A percentile compares a stretch with the other conserved stretches of the same genome.
phyloP scores from a whole-genome alignment of 2,113 vertebrate genomes.

The Balaeniceps rex region DNA sequence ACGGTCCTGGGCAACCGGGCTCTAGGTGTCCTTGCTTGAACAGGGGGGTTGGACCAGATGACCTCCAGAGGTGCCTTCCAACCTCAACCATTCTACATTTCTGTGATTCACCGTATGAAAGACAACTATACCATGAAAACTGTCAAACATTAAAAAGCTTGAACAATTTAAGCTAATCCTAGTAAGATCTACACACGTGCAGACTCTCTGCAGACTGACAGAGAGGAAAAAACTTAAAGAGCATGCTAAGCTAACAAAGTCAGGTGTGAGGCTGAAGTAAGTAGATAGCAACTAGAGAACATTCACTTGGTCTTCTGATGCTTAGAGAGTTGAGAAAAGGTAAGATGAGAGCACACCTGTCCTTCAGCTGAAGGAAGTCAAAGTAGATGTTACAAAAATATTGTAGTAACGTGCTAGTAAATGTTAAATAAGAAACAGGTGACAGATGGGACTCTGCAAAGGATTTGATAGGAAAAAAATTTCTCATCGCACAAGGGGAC shows the following conservation, averaged over 20 bases:
- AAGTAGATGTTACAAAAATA: not conserved
- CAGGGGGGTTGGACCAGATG: not conserved
- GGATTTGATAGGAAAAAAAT: not conserved
- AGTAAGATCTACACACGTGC: not conserved
- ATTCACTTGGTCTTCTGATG: not conserved
- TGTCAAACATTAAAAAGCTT: not conserved
- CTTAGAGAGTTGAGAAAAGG: not conserved
- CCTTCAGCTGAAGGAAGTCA: not conserved
- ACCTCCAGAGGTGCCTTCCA: not conserved
- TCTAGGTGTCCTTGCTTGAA: not conserved
- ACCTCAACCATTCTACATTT: not conserved
- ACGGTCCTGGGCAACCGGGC: accelerated
- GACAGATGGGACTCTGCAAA: not conserved
- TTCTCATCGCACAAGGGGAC: not conserved
- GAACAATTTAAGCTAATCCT: not conserved
- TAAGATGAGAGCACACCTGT: not conserved
- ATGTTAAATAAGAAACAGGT: not conserved
- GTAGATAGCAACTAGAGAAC: not conserved
- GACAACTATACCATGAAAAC: not conserved
- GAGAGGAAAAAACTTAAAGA: not conserved
- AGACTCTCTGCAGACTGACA: not conserved
- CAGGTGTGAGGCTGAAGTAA: not conserved
- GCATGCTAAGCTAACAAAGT: not conserved
- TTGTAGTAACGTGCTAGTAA: not conserved
- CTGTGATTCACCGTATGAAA: not conserved